phyloP scores from a whole-genome alignment of 2,113 vertebrate species.

The Trichechus manatus region DNA sequence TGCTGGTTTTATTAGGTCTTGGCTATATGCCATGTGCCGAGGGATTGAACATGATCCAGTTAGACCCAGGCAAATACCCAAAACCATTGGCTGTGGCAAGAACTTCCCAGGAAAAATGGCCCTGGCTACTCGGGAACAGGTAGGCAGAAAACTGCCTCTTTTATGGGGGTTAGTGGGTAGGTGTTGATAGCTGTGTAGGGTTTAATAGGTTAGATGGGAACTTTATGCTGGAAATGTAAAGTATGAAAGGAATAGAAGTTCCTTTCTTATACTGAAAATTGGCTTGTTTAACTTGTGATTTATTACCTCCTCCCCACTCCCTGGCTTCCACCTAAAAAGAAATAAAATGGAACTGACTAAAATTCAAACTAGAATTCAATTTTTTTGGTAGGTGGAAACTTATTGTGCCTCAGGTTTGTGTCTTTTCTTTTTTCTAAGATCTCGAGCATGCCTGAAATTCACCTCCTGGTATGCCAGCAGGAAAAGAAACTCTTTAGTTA shows the following conservation, averaged over 20 bases:
- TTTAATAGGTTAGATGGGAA: slow-evolving; percentile 38
- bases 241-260: slow-evolving; percentile 24
- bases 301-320: background rate
- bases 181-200: background rate
- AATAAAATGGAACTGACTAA: slow-evolving; percentile 37
- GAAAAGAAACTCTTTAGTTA: background rate
- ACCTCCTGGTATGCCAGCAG: background rate
- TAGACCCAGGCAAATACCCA: slow-evolving; percentile 94
- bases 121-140: slow-evolving; percentile 92
- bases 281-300: slow-evolving; percentile 15
- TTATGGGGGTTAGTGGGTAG: background rate
- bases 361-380: slow-evolving; percentile 23
- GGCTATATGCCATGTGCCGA: slow-evolving; percentile 96
- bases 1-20: slow-evolving; percentile 89
- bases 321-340: slow-evolving; percentile 1
- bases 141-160: slow-evolving; percentile 76
- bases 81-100: slow-evolving; percentile 97
- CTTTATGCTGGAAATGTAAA: background rate
- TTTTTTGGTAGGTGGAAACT: slow-evolving; percentile 49
- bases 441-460: slow-evolving; percentile 37
- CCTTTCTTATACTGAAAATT: slow-evolving; percentile 55
- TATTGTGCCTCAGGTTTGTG: background rate
- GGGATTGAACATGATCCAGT: slow-evolving; percentile 97
- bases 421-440: slow-evolving; percentile 16
- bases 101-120: slow-evolving; percentile 94